Conservation (phyloP, 2,113 vertebrate species). For the Pelecanus crispus region DNA sequence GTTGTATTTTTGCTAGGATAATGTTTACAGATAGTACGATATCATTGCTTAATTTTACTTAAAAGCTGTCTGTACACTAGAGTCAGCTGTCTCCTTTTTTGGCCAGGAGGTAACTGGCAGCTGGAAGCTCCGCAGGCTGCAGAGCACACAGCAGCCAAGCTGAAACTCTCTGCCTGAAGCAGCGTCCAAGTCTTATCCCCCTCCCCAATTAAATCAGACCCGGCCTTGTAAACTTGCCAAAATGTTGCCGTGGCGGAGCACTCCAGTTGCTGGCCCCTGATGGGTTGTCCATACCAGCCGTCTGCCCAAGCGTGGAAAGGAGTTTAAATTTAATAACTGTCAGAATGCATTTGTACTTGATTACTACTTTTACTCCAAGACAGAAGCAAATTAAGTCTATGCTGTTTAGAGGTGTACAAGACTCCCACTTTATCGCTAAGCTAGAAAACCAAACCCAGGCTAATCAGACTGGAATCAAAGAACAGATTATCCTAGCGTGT, state of each 20-base stretch:
- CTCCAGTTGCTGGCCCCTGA: background rate
- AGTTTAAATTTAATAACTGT: background rate
- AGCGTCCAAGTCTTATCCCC: background rate
- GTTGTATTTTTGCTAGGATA: background rate
- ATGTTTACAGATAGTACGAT: accelerated
- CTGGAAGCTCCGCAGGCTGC: background rate
- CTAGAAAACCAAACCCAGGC: background rate
- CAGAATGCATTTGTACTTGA: background rate
- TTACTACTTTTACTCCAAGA: background rate
- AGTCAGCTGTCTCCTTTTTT: background rate
- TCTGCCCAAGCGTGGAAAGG: background rate
- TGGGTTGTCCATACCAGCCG: background rate
- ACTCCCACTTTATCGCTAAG: background rate
- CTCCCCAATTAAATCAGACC: background rate
- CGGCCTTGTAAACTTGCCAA: accelerated
- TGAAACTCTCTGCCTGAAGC: background rate
- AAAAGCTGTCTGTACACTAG: no score
- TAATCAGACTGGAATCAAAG: background rate
- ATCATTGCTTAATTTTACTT: background rate
- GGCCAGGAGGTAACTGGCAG: background rate
- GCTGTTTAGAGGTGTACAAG: background rate
- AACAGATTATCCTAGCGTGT: accelerated
- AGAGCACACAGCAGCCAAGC: accelerated
- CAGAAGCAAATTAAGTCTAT: background rate
- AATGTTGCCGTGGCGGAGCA: accelerated